A percentile compares a stretch with the other conserved stretches of the same genome.
Evolutionary conservation across 2,113 vertebrate species (phyloP).

Genomic region (Mobula birostris): DNA sequence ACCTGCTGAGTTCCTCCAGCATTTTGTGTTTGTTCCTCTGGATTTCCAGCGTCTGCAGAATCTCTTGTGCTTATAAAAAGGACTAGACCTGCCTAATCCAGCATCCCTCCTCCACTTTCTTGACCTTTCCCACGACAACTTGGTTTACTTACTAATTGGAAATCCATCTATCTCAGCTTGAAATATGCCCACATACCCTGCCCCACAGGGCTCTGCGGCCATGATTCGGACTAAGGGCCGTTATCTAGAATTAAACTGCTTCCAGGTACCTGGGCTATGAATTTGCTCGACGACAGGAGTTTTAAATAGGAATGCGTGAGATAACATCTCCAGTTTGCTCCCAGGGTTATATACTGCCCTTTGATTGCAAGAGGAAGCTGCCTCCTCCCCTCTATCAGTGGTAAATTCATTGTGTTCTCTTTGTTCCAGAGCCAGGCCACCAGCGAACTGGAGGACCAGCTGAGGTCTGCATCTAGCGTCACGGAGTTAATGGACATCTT

Average conservation of each 20-base stretch:
- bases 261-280: background rate
- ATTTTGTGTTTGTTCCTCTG: too few relatives aligned
- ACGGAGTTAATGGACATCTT: conserved; percentile 33
- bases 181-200: too few relatives aligned
- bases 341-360: background rate
- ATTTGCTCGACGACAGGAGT: background rate
- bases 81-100: too few relatives aligned
- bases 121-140: too few relatives aligned
- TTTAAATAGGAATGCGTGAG: background rate
- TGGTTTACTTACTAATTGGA: too few relatives aligned
- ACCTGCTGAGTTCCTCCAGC: too few relatives aligned
- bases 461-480: background rate
- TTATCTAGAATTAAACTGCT: background rate
- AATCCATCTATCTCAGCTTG: too few relatives aligned
- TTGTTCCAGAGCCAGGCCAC: conserved; percentile 25
- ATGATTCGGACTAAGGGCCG: background rate
- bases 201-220: too few relatives aligned
- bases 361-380: background rate
- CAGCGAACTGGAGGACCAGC: background rate
- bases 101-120: too few relatives aligned
- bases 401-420: background rate
- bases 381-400: background rate
- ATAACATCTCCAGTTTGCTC: background rate
- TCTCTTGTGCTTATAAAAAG: too few relatives aligned
- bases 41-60: too few relatives aligned